These are phyloP conservation scores for Trachymyrmex septentrionalis DNA, from an alignment of 1,140 invertebrate genomes.

Conservation along the genomic window DNA sequence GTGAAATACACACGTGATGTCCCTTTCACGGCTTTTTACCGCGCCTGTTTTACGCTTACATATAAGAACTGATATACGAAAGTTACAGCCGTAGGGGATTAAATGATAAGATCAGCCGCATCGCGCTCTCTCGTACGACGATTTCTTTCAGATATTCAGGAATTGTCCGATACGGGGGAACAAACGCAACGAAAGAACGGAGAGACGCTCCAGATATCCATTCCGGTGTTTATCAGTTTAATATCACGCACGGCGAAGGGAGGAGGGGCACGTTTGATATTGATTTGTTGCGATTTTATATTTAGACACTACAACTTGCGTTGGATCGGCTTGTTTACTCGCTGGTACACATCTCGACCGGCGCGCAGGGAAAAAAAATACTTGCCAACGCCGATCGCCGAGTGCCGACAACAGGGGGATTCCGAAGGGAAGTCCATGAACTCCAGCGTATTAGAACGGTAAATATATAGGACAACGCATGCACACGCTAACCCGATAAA, in stretches of 20 bases:
- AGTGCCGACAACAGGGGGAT: not conserved
- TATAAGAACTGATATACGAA: not conserved
- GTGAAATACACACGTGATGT: not conserved
- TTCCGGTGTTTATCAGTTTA: constrained; percentile 36
- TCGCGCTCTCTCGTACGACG: constrained; percentile 3
- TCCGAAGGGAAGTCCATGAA: not conserved
- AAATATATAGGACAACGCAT: not conserved
- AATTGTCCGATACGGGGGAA: not conserved
- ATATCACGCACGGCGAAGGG: not conserved
- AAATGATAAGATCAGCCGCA: constrained; percentile 6
- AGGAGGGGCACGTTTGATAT: constrained; percentile 20
- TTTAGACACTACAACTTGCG: constrained; percentile 40
- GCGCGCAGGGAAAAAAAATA: constrained; percentile 2
- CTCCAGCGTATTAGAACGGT: not conserved
- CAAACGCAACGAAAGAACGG: not conserved
- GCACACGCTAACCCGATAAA: not conserved
- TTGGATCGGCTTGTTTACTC: constrained; percentile 49
- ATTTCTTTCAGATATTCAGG: not conserved
- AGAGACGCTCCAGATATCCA: constrained; percentile 24
- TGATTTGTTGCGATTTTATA: constrained; percentile 58
- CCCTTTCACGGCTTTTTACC: constrained; percentile 4
- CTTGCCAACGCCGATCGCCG: not conserved
- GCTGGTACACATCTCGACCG: constrained; percentile 8
- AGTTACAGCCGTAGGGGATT: not conserved
- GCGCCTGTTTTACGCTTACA: not conserved